Base-by-base conservation (phyloP, 2,797 vertebrate genomes). In the Phoebastria nigripes region DNA sequence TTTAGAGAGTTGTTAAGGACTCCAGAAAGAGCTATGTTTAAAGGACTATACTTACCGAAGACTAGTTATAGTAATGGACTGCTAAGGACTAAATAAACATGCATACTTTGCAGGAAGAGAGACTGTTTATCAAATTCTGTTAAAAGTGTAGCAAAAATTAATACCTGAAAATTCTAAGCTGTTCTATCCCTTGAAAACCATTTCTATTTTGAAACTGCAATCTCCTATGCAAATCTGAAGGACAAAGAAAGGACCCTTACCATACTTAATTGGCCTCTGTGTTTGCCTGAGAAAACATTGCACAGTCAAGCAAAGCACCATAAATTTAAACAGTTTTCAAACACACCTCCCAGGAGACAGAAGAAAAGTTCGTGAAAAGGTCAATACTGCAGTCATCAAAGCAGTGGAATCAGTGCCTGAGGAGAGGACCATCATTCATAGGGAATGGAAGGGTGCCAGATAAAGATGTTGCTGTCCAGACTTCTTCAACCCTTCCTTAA, bases 311-410 rank as follows among this genome's bases (percentile, higher is more conserved):
- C n/a, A 89, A 89, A 59, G 35, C n/a, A 82, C 26, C 33, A 65
- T 85, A 92, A 95, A 83, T 81, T 91, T 70, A 71, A 92, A 55
- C 3, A 44, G 52, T 80, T 96, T 95, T 92, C 79, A 77, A 87
- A 56, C 44, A 87, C 46, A 47, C 46, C 49, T 91, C 76, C 52
- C 72, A 91, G 52, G 59, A 95, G 84, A 89, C 2, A 0, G 65
- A 91, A 71, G 71, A 85, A 94, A 87, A 89, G 82, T 93, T 94
- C 54, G 3, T 65, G 17, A 26, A 78, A 89, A 96, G 84, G 82
- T 93, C 72, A 94, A 55, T 71, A 86, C 61, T 88, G 52, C 33
- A 92, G 61, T 89, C 81, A 80, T 81, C 42, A 74, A 69, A 93
- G 49, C 41, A 81, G 74, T 63, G 33, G 74, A 90, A 87, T 78